phyloP scores from a whole-genome alignment of 2,888 invertebrate genomes.

The Eumerus sabulonum region DNA sequence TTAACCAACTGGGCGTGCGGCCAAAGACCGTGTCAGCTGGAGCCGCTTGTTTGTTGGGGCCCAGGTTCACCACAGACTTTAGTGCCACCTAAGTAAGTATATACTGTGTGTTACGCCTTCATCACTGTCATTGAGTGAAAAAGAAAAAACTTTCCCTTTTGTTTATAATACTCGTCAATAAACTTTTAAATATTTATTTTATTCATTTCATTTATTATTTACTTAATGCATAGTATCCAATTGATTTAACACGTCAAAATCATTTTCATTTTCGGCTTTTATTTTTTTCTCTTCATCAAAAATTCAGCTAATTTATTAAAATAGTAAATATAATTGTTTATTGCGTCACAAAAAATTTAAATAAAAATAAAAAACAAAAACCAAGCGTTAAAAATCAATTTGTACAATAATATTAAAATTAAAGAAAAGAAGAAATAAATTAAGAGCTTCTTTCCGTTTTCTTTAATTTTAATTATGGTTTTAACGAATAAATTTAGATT shows the following conservation, averaged over 20 bases:
- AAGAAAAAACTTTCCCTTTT: not conserved
- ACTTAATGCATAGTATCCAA: conserved; percentile 45
- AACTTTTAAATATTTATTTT: conserved; percentile 54
- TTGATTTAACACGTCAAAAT: conserved; percentile 46
- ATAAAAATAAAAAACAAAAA: conserved; percentile 14
- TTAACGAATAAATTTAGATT: conserved; percentile 15
- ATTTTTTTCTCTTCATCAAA: conserved; percentile 8
- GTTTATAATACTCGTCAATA: conserved; percentile 28
- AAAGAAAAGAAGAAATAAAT: conserved; percentile 8
- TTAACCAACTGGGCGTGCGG: no score
- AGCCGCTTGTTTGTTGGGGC: no score
- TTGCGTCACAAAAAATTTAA: conserved; percentile 13
- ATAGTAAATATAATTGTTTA: conserved; percentile 26
- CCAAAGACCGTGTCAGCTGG: no score
- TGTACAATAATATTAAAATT: no score
- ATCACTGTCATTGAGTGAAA: no score
- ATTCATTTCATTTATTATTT: conserved; percentile 23
- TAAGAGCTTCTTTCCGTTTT: not conserved
- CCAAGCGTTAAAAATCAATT: conserved; percentile 17
- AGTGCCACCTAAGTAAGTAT: no score
- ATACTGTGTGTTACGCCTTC: no score
- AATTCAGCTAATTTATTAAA: conserved; percentile 41
- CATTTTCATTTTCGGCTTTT: conserved; percentile 16
- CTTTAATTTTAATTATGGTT: not conserved
- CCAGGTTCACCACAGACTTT: no score